A percentile compares a stretch with the other conserved stretches of the same genome.
phyloP scores from a whole-genome alignment of 2,113 vertebrate species.

The Scomber japonicus region DNA sequence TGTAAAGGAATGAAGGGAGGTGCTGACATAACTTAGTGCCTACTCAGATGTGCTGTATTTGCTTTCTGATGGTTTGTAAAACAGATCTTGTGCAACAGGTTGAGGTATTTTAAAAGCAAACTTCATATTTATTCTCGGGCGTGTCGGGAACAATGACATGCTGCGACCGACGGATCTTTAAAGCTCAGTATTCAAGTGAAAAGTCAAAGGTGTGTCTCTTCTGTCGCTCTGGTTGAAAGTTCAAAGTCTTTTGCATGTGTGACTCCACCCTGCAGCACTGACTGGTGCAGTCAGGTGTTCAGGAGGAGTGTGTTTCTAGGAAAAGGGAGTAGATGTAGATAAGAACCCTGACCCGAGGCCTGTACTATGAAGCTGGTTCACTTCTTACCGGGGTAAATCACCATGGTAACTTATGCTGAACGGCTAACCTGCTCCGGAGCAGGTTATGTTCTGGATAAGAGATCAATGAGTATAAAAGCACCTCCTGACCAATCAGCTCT shows the following conservation, averaged over 20 bases:
- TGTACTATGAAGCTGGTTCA: no score
- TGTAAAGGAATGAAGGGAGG: constrained; percentile 7
- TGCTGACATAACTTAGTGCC: no score
- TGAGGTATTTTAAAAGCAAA: background rate
- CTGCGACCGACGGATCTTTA: background rate
- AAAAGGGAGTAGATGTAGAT: no score
- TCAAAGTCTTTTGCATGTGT: background rate
- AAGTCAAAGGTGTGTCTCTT: constrained; percentile 20
- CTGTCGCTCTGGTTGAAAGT: background rate
- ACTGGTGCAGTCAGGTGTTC: background rate
- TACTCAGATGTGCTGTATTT: background rate
- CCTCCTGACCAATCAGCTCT: no score
- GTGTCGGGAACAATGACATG: background rate
- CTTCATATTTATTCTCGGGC: background rate
- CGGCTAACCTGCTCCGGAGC: no score
- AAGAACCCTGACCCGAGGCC: no score
- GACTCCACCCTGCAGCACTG: background rate
- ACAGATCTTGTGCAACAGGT: background rate
- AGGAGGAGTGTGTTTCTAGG: no score
- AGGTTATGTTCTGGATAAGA: no score
- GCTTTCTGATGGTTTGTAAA: background rate
- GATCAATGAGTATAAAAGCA: no score
- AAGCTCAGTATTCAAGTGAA: background rate
- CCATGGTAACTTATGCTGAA: no score
- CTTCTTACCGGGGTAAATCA: no score